Conservation (phyloP, 2,797 vertebrate genomes). For the Schizopygopsis pylzovi region DNA sequence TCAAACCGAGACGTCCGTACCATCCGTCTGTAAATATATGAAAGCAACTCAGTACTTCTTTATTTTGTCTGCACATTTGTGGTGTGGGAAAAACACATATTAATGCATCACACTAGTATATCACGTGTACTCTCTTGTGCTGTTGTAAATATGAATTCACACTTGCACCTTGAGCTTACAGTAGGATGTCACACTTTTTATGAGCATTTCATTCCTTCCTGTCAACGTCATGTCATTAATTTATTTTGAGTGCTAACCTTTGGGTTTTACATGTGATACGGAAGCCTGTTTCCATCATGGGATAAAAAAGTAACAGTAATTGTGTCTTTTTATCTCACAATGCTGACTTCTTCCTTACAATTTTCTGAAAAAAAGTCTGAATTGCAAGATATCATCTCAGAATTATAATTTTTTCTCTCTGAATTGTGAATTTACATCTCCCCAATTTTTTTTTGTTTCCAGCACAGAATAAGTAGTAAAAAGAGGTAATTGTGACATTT, state of each 20-base stretch:
- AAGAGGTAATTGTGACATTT: not conserved
- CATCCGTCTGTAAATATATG: conserved; percentile 75
- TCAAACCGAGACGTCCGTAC: conserved; percentile 25
- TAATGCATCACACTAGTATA: conserved; percentile 54
- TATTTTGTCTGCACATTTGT: conserved; percentile 61
- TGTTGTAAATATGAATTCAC: conserved; percentile 76
- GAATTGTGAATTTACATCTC: not conserved
- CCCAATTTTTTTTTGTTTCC: not conserved
- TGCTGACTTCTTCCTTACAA: too few relatives aligned
- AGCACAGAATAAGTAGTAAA: not conserved
- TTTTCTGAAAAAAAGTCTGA: not conserved
- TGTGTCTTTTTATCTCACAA: not conserved
- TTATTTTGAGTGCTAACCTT: conserved; percentile 67
- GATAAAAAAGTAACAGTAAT: not conserved
- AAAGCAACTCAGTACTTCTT: conserved; percentile 59
- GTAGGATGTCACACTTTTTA: conserved; percentile 70
- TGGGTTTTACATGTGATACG: conserved; percentile 28
- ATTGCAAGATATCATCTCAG: not conserved
- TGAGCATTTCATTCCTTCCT: conserved; percentile 60
- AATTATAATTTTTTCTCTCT: not conserved
- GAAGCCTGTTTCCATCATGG: not conserved
- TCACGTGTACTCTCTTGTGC: conserved; percentile 63
- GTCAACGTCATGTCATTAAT: conserved; percentile 64
- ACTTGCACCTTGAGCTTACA: conserved; percentile 73
- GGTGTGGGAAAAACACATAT: conserved; percentile 62